Percentiles rank a stretch among this genome's conserved stretches.
Evolutionary conservation across 2,797 vertebrate species (phyloP).

Genomic region (Vultur gryphus): DNA sequence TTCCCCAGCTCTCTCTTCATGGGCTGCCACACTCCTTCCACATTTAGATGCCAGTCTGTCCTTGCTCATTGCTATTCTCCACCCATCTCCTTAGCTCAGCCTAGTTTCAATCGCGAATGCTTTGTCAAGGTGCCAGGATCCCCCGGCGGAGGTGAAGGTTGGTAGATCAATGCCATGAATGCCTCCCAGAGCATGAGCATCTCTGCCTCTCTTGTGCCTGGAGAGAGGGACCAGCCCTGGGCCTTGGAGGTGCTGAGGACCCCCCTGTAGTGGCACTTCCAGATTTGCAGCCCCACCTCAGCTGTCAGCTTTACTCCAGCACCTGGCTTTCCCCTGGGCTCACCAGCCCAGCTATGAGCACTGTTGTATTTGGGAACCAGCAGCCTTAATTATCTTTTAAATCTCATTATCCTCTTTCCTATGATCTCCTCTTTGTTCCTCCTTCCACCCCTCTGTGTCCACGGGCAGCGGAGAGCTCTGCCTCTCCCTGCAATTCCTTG

Average conservation of each 20-base stretch:
- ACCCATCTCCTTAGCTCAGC: conserved; percentile 9
- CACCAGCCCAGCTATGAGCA: not conserved
- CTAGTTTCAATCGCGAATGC: not conserved
- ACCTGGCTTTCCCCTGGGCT: not conserved
- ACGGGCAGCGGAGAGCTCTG: not conserved
- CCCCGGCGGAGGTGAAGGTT: not conserved
- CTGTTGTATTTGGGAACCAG: not conserved
- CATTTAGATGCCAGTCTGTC: not conserved
- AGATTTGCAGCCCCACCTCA: not conserved
- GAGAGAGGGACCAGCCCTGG: not conserved
- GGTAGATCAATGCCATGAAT: not conserved
- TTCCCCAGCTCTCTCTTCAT: not conserved
- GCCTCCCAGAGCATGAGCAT: not conserved
- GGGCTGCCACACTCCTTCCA: not conserved
- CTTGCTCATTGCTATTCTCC: conserved; percentile 27
- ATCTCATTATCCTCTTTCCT: not conserved
- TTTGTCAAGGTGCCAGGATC: conserved; percentile 31
- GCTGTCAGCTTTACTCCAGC: not conserved
- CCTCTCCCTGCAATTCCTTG: not conserved
- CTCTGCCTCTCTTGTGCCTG: not conserved
- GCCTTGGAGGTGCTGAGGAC: not conserved
- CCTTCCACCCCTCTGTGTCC: not conserved
- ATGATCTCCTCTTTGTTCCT: not conserved
- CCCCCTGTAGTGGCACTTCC: not conserved
- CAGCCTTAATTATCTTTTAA: not conserved